Conservation (phyloP, 2,888 invertebrate species). For the Dicyrtomina minuta region DNA sequence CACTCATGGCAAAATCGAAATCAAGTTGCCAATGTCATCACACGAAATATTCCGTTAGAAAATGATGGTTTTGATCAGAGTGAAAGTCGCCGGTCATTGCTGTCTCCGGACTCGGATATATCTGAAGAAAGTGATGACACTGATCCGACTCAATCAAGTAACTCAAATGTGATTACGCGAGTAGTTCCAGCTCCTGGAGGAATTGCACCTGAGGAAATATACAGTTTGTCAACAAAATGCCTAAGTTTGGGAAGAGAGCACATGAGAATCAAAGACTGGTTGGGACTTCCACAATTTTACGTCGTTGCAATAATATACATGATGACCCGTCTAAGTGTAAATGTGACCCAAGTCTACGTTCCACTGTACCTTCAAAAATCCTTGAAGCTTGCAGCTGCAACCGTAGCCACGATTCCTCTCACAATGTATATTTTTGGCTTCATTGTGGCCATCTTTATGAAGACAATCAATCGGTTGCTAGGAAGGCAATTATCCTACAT, state of each 20-base stretch:
- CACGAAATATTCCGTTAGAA: too few relatives aligned
- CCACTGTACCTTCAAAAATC: conserved; percentile 82
- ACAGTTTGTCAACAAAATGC: conserved; percentile 29
- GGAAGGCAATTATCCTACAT: conserved; percentile 70
- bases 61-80: too few relatives aligned
- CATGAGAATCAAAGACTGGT: conserved; percentile 47
- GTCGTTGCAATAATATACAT: conserved; percentile 77
- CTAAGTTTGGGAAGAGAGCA: conserved; percentile 44
- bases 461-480: not conserved
- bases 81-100: too few relatives aligned
- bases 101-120: too few relatives aligned
- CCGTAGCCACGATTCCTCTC: conserved; percentile 77
- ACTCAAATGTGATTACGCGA: too few relatives aligned
- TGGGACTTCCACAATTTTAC: conserved; percentile 49
- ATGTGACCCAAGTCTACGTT: conserved; percentile 80
- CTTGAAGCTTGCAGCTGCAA: conserved; percentile 70
- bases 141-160: too few relatives aligned
- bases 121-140: too few relatives aligned
- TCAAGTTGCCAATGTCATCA: too few relatives aligned
- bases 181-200: too few relatives aligned
- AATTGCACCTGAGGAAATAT: too few relatives aligned
- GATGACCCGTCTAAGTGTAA: conserved; percentile 80
- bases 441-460: conserved; percentile 67
- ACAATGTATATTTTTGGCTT: conserved; percentile 81
- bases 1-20: too few relatives aligned